Evolutionary conservation across 2,888 invertebrate species (phyloP), one percentile per base, ranked within the genome.

Genomic region (Pyrgus malvae): DNA sequence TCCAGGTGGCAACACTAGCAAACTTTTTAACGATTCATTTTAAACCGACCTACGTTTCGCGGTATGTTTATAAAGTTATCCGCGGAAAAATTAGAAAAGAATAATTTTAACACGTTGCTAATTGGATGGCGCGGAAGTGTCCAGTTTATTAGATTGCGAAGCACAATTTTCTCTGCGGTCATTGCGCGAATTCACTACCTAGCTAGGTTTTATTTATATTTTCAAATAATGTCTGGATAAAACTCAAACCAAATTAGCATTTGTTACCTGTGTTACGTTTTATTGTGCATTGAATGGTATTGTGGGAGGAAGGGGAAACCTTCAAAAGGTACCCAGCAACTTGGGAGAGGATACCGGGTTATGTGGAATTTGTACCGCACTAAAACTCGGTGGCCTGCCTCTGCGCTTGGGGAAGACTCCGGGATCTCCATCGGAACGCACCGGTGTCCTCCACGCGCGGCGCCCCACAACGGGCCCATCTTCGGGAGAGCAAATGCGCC

Each of bases 91-190:
- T 61, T 67, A 58, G 59, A 58, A 59, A 62, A 57, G 63, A 70
- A 70, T 69, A 69, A 74, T 66, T 70, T 68, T 70, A 67, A 77
- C 72, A 73, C 67, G 66, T 64, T 65, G 71, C 63, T 76, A 75
- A 75, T 78, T 74, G 74, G 72, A 73, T 69, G 65, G 66, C 64
- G 61, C 59, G 61, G 70, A 72, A 69, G 72, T 70, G 69, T 68
- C 65, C 67, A 66, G 65, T 71, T 69, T 72, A 74, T 78, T 76
- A 72, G 70, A 72, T 72, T 69, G 63, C 63, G 63, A 63, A 65
- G 62, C 68, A 68, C 70, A 78, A 77, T 80, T 74, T 59, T 42
- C 50, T 59, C 27, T 31, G 46, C 51, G 46, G 51, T 56, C 51
- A 48, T 37, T 45, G 31, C 56, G 46, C 38, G 31, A 49, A 33